These are phyloP conservation scores for Paramuricea clavata DNA, from an alignment of 92 coral and sea anemone species.

Conservation along the genomic window DNA sequence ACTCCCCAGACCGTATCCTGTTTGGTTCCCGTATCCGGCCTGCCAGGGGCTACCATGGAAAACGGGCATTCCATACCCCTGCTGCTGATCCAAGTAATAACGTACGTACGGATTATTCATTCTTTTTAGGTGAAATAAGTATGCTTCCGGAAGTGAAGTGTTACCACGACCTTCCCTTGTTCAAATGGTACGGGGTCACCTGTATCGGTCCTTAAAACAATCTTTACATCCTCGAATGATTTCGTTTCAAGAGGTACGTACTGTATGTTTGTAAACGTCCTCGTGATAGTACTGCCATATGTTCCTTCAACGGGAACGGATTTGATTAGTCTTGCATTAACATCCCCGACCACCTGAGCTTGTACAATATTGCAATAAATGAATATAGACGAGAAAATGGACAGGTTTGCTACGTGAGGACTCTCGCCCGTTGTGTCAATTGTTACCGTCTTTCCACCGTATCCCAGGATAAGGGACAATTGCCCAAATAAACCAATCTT, in stretches of 20 bases:
- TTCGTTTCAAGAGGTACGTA: constrained; percentile 74
- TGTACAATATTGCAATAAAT: constrained; percentile 58
- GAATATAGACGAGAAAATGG: constrained; percentile 44
- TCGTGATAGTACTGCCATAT: constrained; percentile 40
- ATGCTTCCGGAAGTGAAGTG: constrained; percentile 59
- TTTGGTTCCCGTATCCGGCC: constrained; percentile 47
- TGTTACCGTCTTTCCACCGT: not conserved
- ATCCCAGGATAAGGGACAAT: not conserved
- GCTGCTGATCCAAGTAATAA: constrained; percentile 2
- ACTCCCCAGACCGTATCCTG: constrained; percentile 37
- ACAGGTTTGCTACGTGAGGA: constrained; percentile 55
- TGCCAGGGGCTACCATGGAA: constrained; percentile 29
- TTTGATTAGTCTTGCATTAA: constrained; percentile 58
- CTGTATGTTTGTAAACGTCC: constrained; percentile 53
- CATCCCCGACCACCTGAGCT: constrained; percentile 67
- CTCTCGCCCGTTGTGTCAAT: constrained; percentile 24
- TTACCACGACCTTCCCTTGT: constrained; percentile 60
- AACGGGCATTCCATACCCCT: constrained; percentile 26
- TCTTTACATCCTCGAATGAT: constrained; percentile 57
- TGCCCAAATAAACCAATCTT: not conserved
- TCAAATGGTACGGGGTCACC: constrained; percentile 72
- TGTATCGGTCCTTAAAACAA: constrained; percentile 72
- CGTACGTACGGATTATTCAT: not conserved
- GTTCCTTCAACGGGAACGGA: constrained; percentile 61
- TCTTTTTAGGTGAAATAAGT: constrained; percentile 19